These are phyloP conservation scores for Mobula hypostoma DNA, from an alignment of 2,113 vertebrate species.

Conservation along the genomic window DNA sequence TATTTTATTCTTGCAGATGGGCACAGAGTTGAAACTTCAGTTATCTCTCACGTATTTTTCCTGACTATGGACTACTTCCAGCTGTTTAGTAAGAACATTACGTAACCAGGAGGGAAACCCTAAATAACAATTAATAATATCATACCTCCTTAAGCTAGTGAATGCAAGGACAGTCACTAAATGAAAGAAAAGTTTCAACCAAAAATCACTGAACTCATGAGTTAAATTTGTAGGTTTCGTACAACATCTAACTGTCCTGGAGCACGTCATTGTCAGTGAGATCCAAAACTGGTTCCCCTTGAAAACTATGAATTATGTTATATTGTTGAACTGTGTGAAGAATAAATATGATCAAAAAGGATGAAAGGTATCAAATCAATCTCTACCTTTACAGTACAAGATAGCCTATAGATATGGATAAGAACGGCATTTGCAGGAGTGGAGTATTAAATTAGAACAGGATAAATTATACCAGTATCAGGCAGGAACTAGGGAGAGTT, in stretches of 20 bases:
- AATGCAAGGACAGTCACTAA: not conserved
- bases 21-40: not conserved
- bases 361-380: constrained; percentile 1
- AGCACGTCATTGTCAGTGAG: not conserved
- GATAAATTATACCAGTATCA: no score
- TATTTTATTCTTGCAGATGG: not conserved
- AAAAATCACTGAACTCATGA: not conserved
- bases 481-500: no score
- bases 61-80: not conserved
- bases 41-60: not conserved
- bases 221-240: not conserved
- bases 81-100: not conserved
- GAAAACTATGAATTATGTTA: not conserved
- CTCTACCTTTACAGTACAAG: constrained; percentile 42
- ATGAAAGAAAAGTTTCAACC: not conserved
- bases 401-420: no score
- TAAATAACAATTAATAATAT: not conserved
- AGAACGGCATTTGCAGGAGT: no score
- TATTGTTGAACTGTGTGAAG: not conserved
- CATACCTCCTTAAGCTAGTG: not conserved
- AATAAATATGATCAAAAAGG: not conserved
- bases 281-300: not conserved
- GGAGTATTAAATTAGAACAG: no score
- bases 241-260: not conserved
- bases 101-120: not conserved